A percentile compares a stretch with the other conserved stretches of the same genome.
These are phyloP conservation scores for Ceraclea dissimilis DNA, from an alignment of 2,888 invertebrate genomes.

Conservation along the genomic window DNA sequence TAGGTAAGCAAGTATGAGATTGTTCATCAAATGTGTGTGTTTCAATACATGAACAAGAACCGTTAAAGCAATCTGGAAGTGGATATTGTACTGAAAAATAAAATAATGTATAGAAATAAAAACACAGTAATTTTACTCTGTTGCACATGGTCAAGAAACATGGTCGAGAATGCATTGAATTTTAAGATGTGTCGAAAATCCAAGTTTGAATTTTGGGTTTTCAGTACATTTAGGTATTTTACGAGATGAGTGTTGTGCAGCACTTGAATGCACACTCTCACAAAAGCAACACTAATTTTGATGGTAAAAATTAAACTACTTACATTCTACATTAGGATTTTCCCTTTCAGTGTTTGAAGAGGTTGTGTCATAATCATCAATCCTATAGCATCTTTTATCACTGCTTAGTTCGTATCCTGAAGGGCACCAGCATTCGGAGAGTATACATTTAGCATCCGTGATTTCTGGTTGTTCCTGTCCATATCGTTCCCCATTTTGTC, in stretches of 20 bases:
- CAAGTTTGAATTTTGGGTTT: too few relatives aligned
- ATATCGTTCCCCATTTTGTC: background rate
- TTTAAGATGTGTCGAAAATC: too few relatives aligned
- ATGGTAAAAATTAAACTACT: slow-evolving; percentile 18
- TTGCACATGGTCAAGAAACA: too few relatives aligned
- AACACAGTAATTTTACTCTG: background rate
- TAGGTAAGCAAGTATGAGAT: slow-evolving; percentile 34
- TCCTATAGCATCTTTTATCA: slow-evolving; percentile 36
- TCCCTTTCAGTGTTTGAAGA: slow-evolving; percentile 21
- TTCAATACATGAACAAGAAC: slow-evolving; percentile 39
- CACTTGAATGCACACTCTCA: too few relatives aligned
- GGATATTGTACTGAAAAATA: slow-evolving; percentile 32
- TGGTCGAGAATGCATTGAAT: too few relatives aligned
- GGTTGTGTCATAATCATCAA: slow-evolving; percentile 23
- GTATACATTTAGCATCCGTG: slow-evolving; percentile 29
- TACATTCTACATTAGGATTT: slow-evolving; percentile 33
- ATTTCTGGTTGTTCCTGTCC: slow-evolving; percentile 2
- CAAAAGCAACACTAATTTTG: too few relatives aligned
- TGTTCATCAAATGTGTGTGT: slow-evolving; percentile 35
- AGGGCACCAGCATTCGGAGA: slow-evolving; percentile 42
- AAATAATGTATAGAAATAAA: too few relatives aligned
- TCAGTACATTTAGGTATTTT: too few relatives aligned
- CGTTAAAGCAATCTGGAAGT: slow-evolving; percentile 37
- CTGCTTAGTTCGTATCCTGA: slow-evolving; percentile 46
- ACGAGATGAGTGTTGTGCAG: too few relatives aligned